Base-by-base conservation (phyloP, 2,113 vertebrate species). In the Apodemus speciosus region DNA sequence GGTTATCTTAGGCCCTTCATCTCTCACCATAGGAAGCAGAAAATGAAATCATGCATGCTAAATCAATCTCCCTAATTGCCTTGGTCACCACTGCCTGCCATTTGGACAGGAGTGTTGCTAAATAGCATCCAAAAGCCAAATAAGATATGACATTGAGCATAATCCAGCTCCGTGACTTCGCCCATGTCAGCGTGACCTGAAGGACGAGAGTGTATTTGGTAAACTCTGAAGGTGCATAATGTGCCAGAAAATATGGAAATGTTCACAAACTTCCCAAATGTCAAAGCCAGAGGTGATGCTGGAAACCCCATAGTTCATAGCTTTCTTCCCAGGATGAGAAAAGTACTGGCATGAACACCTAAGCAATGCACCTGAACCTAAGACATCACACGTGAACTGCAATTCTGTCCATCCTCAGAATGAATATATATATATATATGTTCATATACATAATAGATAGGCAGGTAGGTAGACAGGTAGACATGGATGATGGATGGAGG, bases 41-140 rank as follows among this genome's bases (percentile, higher is more conserved):
- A 71, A 89, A 87, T 86, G 91, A 90, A 95, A 75, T 68, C 15
- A 32, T 58, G 81, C 27, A 30, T 85, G 93, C 93, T 94, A 90
- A 76, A 77, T 92, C 94, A 80, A 88, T 97, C 94, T 95, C 69
- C 87, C 38, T 91, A 89, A 95, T 95, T 94, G 85, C 76, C 88
- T 88, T 94, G 85, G 80, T 95, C 95, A 95, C 89, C 25, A 40
- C 84, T 88, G 69, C 91, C 72, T 87, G 93, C 84, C 89, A 51
- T 94, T 96, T 95, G 91, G 80, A 94, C 64, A 76, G 51, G 53
- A 84, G 49, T 84, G 84, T 71, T 95, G 56, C 75, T 95, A 91
- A 96, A 71, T 27, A 84, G 80, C 64, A 92, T 84, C 84, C 73
- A 84, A 94, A 86, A 53, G 84, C 79, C 89, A 95, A 94, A 95